Evolutionary conservation across 2,888 invertebrate species (phyloP).

Genomic region (Sarcophaga subvicina): DNA sequence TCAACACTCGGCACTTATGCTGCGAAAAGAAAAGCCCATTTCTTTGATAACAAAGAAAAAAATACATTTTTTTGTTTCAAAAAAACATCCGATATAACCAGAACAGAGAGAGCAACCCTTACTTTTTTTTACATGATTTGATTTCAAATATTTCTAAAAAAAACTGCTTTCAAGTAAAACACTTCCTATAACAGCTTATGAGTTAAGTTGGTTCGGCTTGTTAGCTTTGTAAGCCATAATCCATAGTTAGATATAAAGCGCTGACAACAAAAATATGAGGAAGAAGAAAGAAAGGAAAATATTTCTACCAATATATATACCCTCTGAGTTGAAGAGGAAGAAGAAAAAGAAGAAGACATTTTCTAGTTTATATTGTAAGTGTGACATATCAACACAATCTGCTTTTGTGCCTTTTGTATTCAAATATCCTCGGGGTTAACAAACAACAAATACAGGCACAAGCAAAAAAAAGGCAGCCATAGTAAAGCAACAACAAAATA

Average conservation of each 20-base stretch:
- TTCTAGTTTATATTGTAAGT: slow-evolving; percentile 51
- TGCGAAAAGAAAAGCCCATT: no score
- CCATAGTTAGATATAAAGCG: not conserved
- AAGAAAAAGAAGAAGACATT: slow-evolving; percentile 21
- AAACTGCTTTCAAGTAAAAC: no score
- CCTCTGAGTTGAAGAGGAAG: not conserved
- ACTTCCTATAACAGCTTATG: no score
- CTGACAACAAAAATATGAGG: not conserved
- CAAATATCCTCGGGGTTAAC: slow-evolving; percentile 65
- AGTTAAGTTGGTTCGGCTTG: not conserved
- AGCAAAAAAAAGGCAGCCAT: slow-evolving; percentile 5
- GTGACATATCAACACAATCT: slow-evolving; percentile 66
- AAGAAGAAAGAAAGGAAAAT: not conserved
- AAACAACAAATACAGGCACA: slow-evolving; percentile 53
- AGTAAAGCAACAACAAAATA: not conserved
- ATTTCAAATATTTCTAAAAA: no score
- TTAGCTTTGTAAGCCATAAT: slow-evolving; percentile 3
- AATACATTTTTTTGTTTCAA: no score
- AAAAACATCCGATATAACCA: no score
- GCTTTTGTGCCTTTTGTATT: slow-evolving; percentile 60
- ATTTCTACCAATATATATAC: not conserved
- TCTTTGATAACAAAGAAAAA: no score
- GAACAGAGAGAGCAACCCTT: no score
- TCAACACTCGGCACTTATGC: no score
- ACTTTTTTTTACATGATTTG: no score